Evolutionary conservation across 2,797 vertebrate species (phyloP), one percentile per base, ranked within the genome.

Genomic region (Cottoperca gobio): DNA sequence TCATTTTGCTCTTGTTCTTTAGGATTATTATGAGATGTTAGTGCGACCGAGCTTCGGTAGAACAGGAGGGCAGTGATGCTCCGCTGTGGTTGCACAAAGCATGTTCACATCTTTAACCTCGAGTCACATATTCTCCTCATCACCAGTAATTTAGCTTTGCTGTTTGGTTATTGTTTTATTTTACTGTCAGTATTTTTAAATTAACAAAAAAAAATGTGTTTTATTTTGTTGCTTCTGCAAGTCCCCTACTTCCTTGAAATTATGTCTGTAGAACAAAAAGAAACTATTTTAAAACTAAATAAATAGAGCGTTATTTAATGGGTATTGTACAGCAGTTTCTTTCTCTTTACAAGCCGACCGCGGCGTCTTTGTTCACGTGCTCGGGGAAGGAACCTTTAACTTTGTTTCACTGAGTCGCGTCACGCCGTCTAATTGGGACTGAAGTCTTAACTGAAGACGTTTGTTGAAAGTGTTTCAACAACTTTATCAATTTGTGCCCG

Each of bases 231-330:
- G 96, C 96, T 96, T 96, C 95, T 95, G 94, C 96, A 86, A 92
- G 93, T 95, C 91, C 93, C 95, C 94, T 90, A 95, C 94, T 95
- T 96, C 95, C 96, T 97, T 96, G 94, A 96, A 97, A 96, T 91
- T 75, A 93, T 96, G 94, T 97, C 95, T 97, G 97, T 98, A 98
- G 97, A 95, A 97, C 96, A 96, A 97, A 97, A 96, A 94, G 94
- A 92, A 97, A 96, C 96, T 97, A 98, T 99, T 99, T 98, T 97
- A 96, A 97, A 95, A 96, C 68, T 73, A 95, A 98, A 99, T 97
- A 96, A 99, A 98, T 96, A 96, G 95, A 97, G 94, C 94, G 92
- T 95, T 97, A 97, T 99, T 98, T 99, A 98, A 98, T 94, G 93
- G 96, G 72, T 63, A 3, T 73, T 88, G 79, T 77, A 33, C 10